Base-by-base conservation (phyloP, 2,113 vertebrate genomes). In the Tachysurus vachellii region DNA sequence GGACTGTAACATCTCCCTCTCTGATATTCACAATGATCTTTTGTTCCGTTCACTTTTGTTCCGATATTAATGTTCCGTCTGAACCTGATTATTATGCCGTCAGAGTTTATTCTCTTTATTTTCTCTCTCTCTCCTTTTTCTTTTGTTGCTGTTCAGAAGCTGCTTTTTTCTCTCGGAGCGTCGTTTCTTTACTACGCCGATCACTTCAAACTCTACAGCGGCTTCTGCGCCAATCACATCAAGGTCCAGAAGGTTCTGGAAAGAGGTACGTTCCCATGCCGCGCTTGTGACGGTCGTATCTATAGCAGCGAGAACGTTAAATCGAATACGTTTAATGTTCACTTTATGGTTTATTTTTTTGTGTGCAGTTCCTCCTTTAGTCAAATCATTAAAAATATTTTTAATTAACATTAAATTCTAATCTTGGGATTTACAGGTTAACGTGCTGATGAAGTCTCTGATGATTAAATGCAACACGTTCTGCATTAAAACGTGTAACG, bases 171-270 rank as follows among this genome's bases (percentile, higher is more conserved):
- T 81, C 96, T 99, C 0, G 98, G 98, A 87, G 97, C 97, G 26
- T 99, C 98, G 0, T 99, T 99, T 90, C 97, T 99, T 44, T 99
- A 99, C 93, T 99, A 99, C 0, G 97, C 98, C 0, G 98, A 99
- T 93, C 98, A 99, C 93, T 99, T 99, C 92, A 99, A 99, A 92
- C 95, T 99, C 61, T 99, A 99, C 95, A 99, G 98, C 23, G 98
- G 98, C 80, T 99, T 99, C 93, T 99, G 98, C 59, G 98, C 98
- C 59, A 99, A 99, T 91, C 98, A 99, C 92, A 98, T 97, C 92
- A 99, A 99, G 94, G 98, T 99, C 85, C 98, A 99, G 93, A 99
- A 99, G 92, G 98, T 99, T 92, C 96, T 99, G 16, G 97, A 99
- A 92, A 96, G 96, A 97, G 98, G 98, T 99, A 96, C 28, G 1